A percentile compares a stretch with the other conserved stretches of the same genome.
phyloP scores from a whole-genome alignment of 2,797 vertebrate species.

The Danio albolineatus region DNA sequence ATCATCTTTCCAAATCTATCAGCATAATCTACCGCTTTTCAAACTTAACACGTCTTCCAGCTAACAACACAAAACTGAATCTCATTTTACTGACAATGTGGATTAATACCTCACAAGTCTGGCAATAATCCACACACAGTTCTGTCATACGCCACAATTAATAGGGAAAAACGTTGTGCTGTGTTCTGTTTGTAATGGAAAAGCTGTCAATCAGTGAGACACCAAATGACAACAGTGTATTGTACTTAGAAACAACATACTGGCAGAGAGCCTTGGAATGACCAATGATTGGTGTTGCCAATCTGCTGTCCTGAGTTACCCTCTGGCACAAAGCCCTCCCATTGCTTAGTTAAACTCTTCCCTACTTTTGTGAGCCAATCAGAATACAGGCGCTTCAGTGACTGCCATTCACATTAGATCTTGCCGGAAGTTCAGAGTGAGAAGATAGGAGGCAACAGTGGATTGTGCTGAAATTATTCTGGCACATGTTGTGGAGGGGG shows the following conservation, averaged over 20 bases:
- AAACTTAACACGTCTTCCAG: not conserved
- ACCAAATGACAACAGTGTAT: conserved; percentile 41
- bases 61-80: not conserved
- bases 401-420: conserved; percentile 26
- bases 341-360: conserved; percentile 35
- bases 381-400: conserved; percentile 4
- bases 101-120: not conserved
- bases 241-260: not conserved
- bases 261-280: conserved; percentile 27
- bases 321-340: conserved; percentile 23
- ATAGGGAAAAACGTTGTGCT: conserved; percentile 61
- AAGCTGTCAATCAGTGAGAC: conserved; percentile 66
- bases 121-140: conserved; percentile 62
- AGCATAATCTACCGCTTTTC: not conserved
- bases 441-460: conserved; percentile 6
- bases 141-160: conserved; percentile 63
- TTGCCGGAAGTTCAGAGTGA: conserved; percentile 46
- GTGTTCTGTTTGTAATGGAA: conserved; percentile 63
- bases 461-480: conserved; percentile 43
- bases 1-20: not conserved
- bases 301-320: conserved; percentile 51
- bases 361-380: conserved; percentile 51
- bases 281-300: conserved; percentile 52
- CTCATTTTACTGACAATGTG: not conserved
- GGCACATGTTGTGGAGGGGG: conserved; percentile 31